These are phyloP conservation scores for Drosophila monieri DNA, from an alignment of 2,888 invertebrate genomes.

Conservation along the genomic window DNA sequence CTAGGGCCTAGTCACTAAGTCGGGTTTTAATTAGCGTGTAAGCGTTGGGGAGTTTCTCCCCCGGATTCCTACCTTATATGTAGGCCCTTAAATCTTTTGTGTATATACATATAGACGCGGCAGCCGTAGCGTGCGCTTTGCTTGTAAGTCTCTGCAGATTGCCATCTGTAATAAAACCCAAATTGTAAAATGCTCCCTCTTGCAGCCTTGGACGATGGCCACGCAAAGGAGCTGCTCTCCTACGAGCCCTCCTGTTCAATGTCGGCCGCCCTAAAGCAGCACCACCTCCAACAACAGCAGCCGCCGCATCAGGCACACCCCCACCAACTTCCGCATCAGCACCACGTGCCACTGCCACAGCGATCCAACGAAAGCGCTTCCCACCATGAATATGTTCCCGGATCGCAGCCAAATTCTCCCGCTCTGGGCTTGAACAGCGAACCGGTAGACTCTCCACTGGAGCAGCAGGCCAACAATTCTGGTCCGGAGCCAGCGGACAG, in stretches of 20 bases:
- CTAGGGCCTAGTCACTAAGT: conserved; percentile 41
- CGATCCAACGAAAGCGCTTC: conserved; percentile 70
- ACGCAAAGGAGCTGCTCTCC: conserved; percentile 69
- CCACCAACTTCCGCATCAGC: conserved; percentile 39
- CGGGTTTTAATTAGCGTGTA: conserved; percentile 70
- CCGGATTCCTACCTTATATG: conserved; percentile 13
- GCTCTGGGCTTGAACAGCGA: conserved; percentile 58
- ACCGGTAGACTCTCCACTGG: conserved; percentile 65
- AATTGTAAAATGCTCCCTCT: conserved; percentile 80
- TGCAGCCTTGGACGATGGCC: conserved; percentile 77
- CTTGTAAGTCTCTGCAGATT: conserved; percentile 81
- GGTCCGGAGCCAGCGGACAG: conserved; percentile 61
- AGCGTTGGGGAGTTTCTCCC: conserved; percentile 43
- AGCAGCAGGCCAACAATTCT: conserved; percentile 65
- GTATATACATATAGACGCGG: conserved; percentile 68
- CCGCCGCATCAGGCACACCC: conserved; percentile 45
- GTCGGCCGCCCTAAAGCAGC: conserved; percentile 57
- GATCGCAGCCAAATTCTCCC: conserved; percentile 64
- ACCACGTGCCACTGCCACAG: conserved; percentile 71
- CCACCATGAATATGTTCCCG: conserved; percentile 56
- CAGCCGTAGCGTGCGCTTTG: conserved; percentile 73
- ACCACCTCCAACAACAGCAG: conserved; percentile 56
- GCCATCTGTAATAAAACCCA: conserved; percentile 76
- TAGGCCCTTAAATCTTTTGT: conserved; percentile 44
- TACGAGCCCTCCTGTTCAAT: conserved; percentile 75